Conservation (phyloP, 2,113 vertebrate species). For the Triplophysa rosa region DNA sequence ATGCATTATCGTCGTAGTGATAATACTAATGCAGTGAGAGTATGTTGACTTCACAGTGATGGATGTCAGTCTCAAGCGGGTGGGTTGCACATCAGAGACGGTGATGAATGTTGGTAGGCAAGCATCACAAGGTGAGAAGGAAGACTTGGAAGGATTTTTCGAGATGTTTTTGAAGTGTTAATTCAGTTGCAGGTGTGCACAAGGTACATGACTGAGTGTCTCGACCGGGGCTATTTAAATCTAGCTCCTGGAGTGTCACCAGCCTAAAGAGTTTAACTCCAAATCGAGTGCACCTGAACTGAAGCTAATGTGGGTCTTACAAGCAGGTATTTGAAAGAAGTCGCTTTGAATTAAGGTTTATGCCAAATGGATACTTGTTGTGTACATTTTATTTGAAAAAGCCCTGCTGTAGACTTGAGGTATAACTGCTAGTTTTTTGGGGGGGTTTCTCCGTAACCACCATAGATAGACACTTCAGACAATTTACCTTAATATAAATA, state of each 20-base stretch:
- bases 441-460: too few species aligned
- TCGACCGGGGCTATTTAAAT: neutral
- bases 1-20: conserved; percentile 28
- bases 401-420: too few species aligned
- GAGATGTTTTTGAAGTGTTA: conserved; percentile 60
- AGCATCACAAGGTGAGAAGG: conserved; percentile 10
- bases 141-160: conserved; percentile 19
- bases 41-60: conserved; percentile 34
- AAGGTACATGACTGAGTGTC: conserved; percentile 42
- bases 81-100: neutral
- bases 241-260: neutral
- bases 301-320: too few species aligned
- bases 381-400: too few species aligned
- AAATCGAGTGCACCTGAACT: too few species aligned
- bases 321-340: too few species aligned
- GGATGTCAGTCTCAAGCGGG: conserved; percentile 42
- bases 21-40: conserved; percentile 39
- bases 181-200: conserved; percentile 58
- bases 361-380: too few species aligned
- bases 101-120: conserved; percentile 17
- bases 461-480: too few species aligned
- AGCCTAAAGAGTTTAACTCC: neutral
- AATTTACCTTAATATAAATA: too few species aligned
- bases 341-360: too few species aligned
- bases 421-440: too few species aligned